Evolutionary conservation across 1,140 invertebrate genomes (phyloP).

Genomic region (Lanistes nyassanus): DNA sequence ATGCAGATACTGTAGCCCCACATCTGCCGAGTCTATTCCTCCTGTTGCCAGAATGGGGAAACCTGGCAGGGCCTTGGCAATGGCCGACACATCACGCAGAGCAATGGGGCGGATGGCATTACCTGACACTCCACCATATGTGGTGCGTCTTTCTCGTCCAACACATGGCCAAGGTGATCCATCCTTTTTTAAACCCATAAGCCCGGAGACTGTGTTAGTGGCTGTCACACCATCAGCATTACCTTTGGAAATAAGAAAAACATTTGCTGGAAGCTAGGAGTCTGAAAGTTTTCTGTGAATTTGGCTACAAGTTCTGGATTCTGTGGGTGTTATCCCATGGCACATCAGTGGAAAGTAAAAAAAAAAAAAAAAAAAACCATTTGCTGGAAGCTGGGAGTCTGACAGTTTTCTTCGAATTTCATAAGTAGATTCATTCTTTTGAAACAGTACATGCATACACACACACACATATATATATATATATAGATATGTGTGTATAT

Average conservation of each 20-base stretch:
- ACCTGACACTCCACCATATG: constrained; percentile 96
- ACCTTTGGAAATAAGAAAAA: constrained; percentile 69
- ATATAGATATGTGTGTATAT: too few relatives aligned
- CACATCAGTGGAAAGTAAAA: too few relatives aligned
- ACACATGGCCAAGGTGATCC: constrained; percentile 91
- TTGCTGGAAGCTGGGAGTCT: too few relatives aligned
- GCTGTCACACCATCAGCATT: constrained; percentile 94
- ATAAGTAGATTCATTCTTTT: too few relatives aligned
- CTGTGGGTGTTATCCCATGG: too few relatives aligned
- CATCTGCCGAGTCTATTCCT: constrained; percentile 96
- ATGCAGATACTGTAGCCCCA: constrained; percentile 90
- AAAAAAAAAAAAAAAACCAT: too few relatives aligned
- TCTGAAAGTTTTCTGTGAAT: too few relatives aligned
- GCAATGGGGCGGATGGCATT: constrained; percentile 95
- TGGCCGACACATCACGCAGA: constrained; percentile 86
- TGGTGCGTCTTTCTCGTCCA: constrained; percentile 83
- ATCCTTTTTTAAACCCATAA: constrained; percentile 88
- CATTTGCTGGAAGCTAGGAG: not conserved
- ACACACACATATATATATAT: too few relatives aligned
- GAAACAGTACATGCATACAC: too few relatives aligned
- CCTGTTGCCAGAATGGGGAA: constrained; percentile 94
- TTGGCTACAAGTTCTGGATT: too few relatives aligned
- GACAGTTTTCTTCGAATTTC: too few relatives aligned
- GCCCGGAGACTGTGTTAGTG: constrained; percentile 93
- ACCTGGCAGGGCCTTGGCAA: constrained; percentile 83